Evolutionary conservation across 53 echinoderm and acorn worm species (phyloP).

Genomic region (Hippasteria phrygiana): DNA sequence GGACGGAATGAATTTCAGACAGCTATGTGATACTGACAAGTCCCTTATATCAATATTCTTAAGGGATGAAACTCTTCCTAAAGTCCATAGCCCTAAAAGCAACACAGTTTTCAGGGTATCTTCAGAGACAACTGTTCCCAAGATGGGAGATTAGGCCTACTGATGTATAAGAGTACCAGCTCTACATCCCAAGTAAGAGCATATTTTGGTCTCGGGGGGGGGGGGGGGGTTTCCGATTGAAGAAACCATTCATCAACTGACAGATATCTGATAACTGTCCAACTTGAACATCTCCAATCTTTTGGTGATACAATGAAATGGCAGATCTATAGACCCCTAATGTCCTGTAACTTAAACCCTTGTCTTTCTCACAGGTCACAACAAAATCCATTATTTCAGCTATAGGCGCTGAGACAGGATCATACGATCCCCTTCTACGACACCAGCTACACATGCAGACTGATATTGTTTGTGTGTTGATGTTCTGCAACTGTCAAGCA

Average conservation of each 20-base stretch:
- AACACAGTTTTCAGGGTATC: conserved; percentile 49
- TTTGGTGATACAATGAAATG: no score
- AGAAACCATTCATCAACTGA: no score
- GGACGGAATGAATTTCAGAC: no score
- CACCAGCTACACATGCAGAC: conserved; percentile 55
- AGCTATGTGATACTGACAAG: no score
- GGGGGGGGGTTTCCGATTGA: no score
- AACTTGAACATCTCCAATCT: conserved; percentile 12
- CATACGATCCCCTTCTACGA: neutral
- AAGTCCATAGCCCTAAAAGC: conserved; percentile 35
- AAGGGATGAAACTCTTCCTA: no score
- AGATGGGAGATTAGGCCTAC: conserved; percentile 34
- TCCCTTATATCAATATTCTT: no score
- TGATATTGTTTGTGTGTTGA: conserved; percentile 59
- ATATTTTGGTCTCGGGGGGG: no score
- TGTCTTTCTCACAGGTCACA: conserved; percentile 2
- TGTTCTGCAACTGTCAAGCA: conserved; percentile 17
- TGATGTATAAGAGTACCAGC: conserved; percentile 15
- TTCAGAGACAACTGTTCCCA: no score
- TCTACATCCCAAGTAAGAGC: conserved; percentile 61
- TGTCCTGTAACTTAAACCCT: conserved; percentile 41
- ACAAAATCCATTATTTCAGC: conserved; percentile 53
- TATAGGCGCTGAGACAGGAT: conserved; percentile 50
- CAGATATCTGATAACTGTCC: conserved; percentile 51
- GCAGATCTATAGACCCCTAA: conserved; percentile 2